Percentiles rank a stretch among this genome's conserved stretches.
Conservation (phyloP, 2,888 invertebrate species). For the Athetis lepigone region DNA sequence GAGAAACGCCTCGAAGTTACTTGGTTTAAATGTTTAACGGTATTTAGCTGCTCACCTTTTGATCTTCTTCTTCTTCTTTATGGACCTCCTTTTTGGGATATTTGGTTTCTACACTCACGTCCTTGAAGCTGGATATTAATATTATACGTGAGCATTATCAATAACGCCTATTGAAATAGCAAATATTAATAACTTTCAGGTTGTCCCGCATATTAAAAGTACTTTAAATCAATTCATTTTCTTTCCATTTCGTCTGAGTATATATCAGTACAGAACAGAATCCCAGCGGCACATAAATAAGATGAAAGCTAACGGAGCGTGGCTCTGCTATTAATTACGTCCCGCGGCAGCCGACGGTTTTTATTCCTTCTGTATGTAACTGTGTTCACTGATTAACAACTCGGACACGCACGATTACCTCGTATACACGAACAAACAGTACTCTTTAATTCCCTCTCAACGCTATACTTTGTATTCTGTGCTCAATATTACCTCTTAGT, state of each 20-base stretch:
- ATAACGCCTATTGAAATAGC: too few species aligned
- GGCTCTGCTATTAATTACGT: slow-evolving; percentile 14
- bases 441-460: not conserved
- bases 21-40: too few species aligned
- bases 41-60: too few species aligned
- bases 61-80: too few species aligned
- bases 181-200: too few species aligned
- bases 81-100: too few species aligned
- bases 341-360: not conserved
- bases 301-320: slow-evolving; percentile 21
- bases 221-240: too few species aligned
- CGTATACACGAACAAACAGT: not conserved
- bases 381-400: not conserved
- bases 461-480: not conserved
- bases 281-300: slow-evolving; percentile 17
- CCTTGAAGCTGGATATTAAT: too few species aligned
- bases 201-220: too few species aligned
- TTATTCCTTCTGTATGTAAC: not conserved
- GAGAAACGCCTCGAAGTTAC: too few species aligned
- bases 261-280: not conserved
- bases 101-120: too few species aligned
- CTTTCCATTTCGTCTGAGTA: not conserved
- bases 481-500: not conserved
- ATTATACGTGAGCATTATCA: too few species aligned
- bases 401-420: not conserved